Evolutionary conservation across 1,140 invertebrate species (phyloP), one percentile per base, ranked within the genome.

Genomic region (Drosophila sp.): DNA sequence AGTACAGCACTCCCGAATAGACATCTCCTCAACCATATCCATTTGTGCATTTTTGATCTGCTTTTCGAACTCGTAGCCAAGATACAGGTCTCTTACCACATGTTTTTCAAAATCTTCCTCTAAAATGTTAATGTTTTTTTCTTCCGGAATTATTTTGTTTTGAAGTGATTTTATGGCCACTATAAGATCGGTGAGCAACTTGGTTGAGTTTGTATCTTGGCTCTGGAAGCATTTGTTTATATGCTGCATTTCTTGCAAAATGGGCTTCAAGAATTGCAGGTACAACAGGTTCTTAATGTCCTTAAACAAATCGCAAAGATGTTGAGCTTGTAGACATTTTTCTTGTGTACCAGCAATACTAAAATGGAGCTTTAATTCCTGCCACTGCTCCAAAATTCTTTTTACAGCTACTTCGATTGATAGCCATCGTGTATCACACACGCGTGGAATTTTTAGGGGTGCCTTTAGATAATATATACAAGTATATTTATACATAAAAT

Each of bases 381-480:
- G 38, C 38, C 38, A 40, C 11, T 40, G 38, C 38, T 40, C 38
- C 38, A 40, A 40, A 40, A 60, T 60, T 60, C 57, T 38, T 23
- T 17, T 60, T 8, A 60, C 57, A 38, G 57, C 57, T 27, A 60
- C n/a, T 60, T 60, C 57, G 32, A 60, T 60, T 40, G 57, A 60
- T 27, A 60, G 57, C 38, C 38, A 40, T 40, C 38, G 11, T 27
- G 57, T 60, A 40, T 38, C 57, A 27, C 57, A 60, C 32, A 60
- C 57, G 1, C 29, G 27, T 40, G 38, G 38, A 40, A 40, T 40
- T 40, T 40, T 40, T 40, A 32, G 32, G 17, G 50, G 44, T 56
- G 32, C 32, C 29, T 27, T 27, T 33, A 33, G 32, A 33, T 33
- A 7, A 29, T 56, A 56, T 27, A 56, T 27, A 27, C 54, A 6